These are phyloP conservation scores for Rhyzopertha dominica DNA, from an alignment of 1,140 invertebrate genomes.

Conservation along the genomic window DNA sequence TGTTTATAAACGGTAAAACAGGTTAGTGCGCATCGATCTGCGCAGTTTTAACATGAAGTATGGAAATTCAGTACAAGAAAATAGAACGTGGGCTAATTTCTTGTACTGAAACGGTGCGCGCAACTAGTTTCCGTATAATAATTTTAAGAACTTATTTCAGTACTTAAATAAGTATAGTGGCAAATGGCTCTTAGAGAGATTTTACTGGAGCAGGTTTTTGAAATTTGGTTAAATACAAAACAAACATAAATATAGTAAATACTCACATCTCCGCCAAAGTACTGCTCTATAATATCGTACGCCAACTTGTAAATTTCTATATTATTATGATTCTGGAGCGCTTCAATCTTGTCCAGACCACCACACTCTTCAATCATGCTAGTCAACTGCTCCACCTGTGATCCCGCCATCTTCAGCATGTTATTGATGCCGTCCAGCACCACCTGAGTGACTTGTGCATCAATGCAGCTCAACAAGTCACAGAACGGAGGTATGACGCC, in stretches of 20 bases:
- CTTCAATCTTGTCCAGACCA: conserved; percentile 94
- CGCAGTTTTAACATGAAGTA: too few species aligned
- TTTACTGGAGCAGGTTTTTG: too few species aligned
- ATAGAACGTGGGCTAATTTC: too few species aligned
- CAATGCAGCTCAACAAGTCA: conserved; percentile 82
- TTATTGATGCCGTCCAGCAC: conserved; percentile 92
- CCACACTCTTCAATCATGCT: conserved; percentile 88
- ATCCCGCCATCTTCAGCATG: conserved; percentile 75
- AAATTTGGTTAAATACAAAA: too few species aligned
- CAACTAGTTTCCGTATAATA: too few species aligned
- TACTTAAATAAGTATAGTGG: too few species aligned
- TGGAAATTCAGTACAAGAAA: too few species aligned
- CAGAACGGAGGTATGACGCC: conserved; percentile 91
- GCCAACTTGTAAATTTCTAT: conserved; percentile 98
- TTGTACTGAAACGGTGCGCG: too few species aligned
- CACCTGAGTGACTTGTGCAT: conserved; percentile 61
- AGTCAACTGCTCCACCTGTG: conserved; percentile 72
- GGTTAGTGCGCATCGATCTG: too few species aligned
- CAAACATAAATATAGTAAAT: conserved; percentile 7
- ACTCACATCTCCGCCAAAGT: conserved; percentile 85
- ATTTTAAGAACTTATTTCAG: too few species aligned
- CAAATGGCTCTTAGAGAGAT: too few species aligned
- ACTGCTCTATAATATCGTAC: conserved; percentile 97
- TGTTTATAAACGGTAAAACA: too few species aligned
- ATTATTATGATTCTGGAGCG: conserved; percentile 94